Conservation (phyloP, 1,140 invertebrate species). For the Trichogramma pretiosum region DNA sequence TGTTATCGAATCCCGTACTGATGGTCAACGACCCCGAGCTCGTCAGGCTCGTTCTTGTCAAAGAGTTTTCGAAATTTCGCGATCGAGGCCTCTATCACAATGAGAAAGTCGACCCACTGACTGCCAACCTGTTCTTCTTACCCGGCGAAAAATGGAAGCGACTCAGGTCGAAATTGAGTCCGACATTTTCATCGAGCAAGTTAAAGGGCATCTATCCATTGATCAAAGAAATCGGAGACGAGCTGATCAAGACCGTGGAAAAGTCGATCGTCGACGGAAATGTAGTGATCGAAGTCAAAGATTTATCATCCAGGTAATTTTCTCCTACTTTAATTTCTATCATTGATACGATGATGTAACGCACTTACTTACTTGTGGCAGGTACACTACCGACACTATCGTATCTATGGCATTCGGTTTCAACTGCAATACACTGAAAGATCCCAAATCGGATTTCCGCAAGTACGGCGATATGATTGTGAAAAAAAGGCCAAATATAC, state of each 20-base stretch:
- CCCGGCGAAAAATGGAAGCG: constrained; percentile 44
- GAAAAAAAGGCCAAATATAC: neutral
- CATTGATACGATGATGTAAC: no score
- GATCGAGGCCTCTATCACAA: constrained; percentile 41
- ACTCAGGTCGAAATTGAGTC: constrained; percentile 45
- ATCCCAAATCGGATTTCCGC: neutral
- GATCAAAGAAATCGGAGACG: constrained; percentile 38
- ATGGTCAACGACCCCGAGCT: constrained; percentile 44
- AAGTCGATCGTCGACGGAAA: neutral
- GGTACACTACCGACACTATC: neutral
- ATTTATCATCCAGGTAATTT: neutral
- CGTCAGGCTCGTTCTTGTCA: constrained; percentile 41
- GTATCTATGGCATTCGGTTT: neutral
- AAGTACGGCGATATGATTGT: neutral
- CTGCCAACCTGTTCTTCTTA: constrained; percentile 46
- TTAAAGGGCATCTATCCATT: constrained; percentile 48
- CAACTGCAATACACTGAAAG: neutral
- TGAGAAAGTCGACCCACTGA: constrained; percentile 45
- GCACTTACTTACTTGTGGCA: no score
- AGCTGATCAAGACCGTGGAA: constrained; percentile 22
- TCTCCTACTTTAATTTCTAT: no score
- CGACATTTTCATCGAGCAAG: constrained; percentile 51
- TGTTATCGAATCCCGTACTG: constrained; percentile 42
- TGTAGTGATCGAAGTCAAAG: constrained; percentile 4
- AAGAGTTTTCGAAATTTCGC: constrained; percentile 45